Evolutionary conservation across 1,140 invertebrate species (phyloP), one percentile per base, ranked within the genome.

Genomic region (Drosophila albomicans): DNA sequence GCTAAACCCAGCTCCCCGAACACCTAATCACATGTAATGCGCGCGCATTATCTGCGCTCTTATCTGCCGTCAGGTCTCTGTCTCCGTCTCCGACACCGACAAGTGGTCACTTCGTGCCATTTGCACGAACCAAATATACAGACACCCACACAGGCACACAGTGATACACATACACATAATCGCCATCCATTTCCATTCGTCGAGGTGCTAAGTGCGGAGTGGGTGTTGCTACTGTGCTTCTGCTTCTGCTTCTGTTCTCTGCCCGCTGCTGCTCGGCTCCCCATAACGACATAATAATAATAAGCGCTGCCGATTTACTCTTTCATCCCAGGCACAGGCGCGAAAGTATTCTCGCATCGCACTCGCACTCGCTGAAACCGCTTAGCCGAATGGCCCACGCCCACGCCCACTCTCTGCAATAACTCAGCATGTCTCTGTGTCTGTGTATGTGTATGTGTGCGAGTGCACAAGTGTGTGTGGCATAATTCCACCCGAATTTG

Each of bases 1-100:
- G 91, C 91, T 92, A 92, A 92, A 91, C 88, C 91, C 91, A 89
- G 73, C 71, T 62, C 43, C 66, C 56, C 72, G 75, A 64, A 91
- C 88, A 91, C 78, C 91, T 92, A 92, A 92, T 92, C 91, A 89
- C 91, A 91, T 92, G 89, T 92, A 92, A 91, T 92, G 91, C 91
- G 91, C 91, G 91, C 91, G 91, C 91, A 92, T 92, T 91, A 92
- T 92, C 91, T 86, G 46, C 75, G 82, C 91, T 92, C 87, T 91
- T 92, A 92, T 88, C 91, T 86, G 71, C 75, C 58, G 64, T 48
- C 59, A 52, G 67, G 57, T 54, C 74, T 56, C 46, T 20, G 20
- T 43, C 73, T 13, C 30, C 51, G 16, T 11, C 30, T 13, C 5
- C 54, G 10, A 25, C 58, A 64, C 32, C 28, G 66, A 20, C 66